Percentiles rank a stretch among this genome's conserved stretches.
These are phyloP conservation scores for Thumatha senex DNA, from an alignment of 2,888 invertebrate species.

Conservation along the genomic window DNA sequence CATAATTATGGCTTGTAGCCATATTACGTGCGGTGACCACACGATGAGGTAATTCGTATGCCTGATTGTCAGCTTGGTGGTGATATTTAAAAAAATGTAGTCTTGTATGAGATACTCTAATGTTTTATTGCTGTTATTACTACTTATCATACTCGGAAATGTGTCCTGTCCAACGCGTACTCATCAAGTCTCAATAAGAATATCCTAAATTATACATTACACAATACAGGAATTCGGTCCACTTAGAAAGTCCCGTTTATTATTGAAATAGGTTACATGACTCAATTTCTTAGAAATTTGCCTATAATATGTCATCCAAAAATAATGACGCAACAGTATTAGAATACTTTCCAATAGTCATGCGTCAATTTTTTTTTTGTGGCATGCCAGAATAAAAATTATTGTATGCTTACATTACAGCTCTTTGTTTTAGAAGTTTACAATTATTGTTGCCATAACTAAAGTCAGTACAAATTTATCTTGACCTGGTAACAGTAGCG, in stretches of 20 bases:
- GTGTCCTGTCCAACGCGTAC: neutral
- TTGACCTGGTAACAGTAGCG: too few species aligned
- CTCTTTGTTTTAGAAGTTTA: too few species aligned
- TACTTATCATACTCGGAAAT: neutral
- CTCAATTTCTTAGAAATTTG: constrained; percentile 1
- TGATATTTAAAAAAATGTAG: too few species aligned
- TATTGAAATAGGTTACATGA: constrained; percentile 10
- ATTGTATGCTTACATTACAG: too few species aligned
- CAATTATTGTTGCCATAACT: neutral
- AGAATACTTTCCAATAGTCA: neutral
- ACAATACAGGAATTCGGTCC: constrained; percentile 14
- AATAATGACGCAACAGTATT: too few species aligned
- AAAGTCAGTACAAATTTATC: neutral
- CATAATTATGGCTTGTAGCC: too few species aligned
- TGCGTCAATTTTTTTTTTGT: neutral
- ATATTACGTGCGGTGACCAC: too few species aligned
- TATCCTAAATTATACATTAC: too few species aligned
- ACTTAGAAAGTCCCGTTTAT: constrained; percentile 23
- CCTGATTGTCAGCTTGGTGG: too few species aligned
- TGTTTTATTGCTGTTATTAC: neutral
- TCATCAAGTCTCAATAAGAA: neutral
- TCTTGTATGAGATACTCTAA: neutral
- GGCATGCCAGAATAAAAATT: neutral
- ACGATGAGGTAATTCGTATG: too few species aligned
- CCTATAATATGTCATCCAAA: neutral